These are phyloP conservation scores for Agrochola circellaris DNA, from an alignment of 2,888 invertebrate species.

Conservation along the genomic window DNA sequence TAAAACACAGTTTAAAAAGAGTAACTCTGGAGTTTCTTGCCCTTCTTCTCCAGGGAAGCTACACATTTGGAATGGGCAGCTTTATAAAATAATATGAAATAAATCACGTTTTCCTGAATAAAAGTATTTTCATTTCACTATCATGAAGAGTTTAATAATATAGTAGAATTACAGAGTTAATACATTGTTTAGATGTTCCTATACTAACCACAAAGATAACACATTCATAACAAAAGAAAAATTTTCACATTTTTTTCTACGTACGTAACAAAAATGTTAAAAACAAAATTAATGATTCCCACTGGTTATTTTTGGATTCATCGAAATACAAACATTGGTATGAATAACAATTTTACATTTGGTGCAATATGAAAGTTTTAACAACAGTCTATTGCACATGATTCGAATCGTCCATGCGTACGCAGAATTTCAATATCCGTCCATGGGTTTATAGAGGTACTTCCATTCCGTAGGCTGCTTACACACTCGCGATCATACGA, in stretches of 20 bases:
- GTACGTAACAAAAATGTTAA: background rate
- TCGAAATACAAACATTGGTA: slow-evolving; percentile 40
- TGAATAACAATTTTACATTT: slow-evolving; percentile 67
- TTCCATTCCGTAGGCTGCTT: slow-evolving; percentile 51
- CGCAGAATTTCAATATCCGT: slow-evolving; percentile 78
- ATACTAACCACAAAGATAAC: too few relatives aligned
- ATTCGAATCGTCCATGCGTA: slow-evolving; percentile 64
- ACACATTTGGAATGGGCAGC: too few relatives aligned
- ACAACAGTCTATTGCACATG: slow-evolving; percentile 67
- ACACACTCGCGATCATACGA: slow-evolving; percentile 38
- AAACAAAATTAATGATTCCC: slow-evolving; percentile 4
- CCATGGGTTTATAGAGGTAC: slow-evolving; percentile 58
- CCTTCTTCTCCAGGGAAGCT: too few relatives aligned
- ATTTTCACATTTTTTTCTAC: background rate
- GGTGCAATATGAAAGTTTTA: slow-evolving; percentile 62
- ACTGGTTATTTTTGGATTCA: slow-evolving; percentile 26
- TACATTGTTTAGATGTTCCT: too few relatives aligned
- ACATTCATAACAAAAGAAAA: slow-evolving; percentile 6
- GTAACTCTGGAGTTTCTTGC: too few relatives aligned
- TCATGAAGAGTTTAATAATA: too few relatives aligned
- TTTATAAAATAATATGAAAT: too few relatives aligned
- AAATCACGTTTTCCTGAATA: too few relatives aligned
- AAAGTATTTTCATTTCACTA: too few relatives aligned
- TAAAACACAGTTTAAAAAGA: too few relatives aligned
- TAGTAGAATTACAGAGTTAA: too few relatives aligned